Base-by-base conservation (phyloP, 1,140 invertebrate genomes). In the Bombus confusus region DNA sequence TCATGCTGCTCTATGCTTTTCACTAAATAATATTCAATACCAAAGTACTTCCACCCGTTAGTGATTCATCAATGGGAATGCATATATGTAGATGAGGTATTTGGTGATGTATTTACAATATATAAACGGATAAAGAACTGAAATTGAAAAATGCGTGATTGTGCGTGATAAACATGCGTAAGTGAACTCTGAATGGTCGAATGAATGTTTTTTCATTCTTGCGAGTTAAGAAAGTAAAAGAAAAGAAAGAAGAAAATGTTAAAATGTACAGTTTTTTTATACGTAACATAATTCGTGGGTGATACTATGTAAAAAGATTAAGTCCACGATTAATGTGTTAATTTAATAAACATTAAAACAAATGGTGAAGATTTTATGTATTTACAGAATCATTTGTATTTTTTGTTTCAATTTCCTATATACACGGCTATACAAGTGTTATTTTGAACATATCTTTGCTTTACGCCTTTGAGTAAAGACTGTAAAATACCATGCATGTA, bases 1-100 rank as follows among this genome's bases (percentile, higher is more conserved):
- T 99, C 6, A 94, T 99, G 90, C 93, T 99, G 9, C 93, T 98
- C 0, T 99, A 98, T 92, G 96, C 97, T 75, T 98, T 99, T 94
- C 96, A 96, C 92, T 98, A 92, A 94, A 80, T 41, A 71, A 72
- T 9, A 62, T 78, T 69, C 15, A 25, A 87, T 52, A 90, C 68
- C 72, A 86, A 90, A 87, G 76, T 87, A 90, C 88, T 88, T 91
- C 88, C 90, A 86, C 73, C 68, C 22, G 39, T 57, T 89, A 88
- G 34, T 47, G 66, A 80, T 80, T 77, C 85, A n/a, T 88, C 28
- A 37, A 78, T n/a, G 78, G 57, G 34, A 86, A 86, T 88, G 74
- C 79, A 75, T 81, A 88, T 73, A 80, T 18, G 75, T 88, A 88
- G 57, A 71, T 66, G 69, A 82, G 57, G 59, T 89, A 88, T 57